Evolutionary conservation across 2,113 vertebrate genomes (phyloP).

Genomic region (Nannospalax galili): DNA sequence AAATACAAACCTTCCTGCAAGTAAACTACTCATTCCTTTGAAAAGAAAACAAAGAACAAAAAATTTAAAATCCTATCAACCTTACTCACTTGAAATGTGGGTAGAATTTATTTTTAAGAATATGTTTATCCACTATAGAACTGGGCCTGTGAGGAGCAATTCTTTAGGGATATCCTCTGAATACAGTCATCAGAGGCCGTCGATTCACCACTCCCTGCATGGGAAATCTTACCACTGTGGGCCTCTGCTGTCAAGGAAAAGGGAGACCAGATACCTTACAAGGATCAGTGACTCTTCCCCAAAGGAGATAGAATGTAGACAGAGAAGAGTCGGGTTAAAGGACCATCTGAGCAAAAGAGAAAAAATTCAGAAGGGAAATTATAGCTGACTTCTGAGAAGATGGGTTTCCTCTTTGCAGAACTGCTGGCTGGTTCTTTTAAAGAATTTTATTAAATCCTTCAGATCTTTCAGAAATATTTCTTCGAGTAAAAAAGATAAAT

Average conservation of each 20-base stretch:
- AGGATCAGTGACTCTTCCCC: background rate
- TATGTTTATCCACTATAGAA: background rate
- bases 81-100: conserved; percentile 25
- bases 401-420: conserved; percentile 75
- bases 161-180: background rate
- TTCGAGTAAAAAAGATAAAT: conserved; percentile 61
- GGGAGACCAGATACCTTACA: background rate
- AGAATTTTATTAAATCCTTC: conserved; percentile 77
- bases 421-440: conserved; percentile 70
- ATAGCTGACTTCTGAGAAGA: conserved; percentile 70
- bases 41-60: background rate
- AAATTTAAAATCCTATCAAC: background rate
- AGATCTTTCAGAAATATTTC: conserved; percentile 76
- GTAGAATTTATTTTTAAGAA: conserved; percentile 10
- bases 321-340: background rate
- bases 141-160: background rate
- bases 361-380: conserved; percentile 41
- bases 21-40: background rate
- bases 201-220: background rate
- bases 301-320: background rate
- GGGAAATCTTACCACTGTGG: background rate
- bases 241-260: background rate
- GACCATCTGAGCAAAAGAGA: conserved; percentile 34
- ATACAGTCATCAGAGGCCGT: background rate
- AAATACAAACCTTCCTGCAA: conserved; percentile 27